Base-by-base conservation (phyloP, 1,140 invertebrate species). In the Drosophila kikkawai region DNA sequence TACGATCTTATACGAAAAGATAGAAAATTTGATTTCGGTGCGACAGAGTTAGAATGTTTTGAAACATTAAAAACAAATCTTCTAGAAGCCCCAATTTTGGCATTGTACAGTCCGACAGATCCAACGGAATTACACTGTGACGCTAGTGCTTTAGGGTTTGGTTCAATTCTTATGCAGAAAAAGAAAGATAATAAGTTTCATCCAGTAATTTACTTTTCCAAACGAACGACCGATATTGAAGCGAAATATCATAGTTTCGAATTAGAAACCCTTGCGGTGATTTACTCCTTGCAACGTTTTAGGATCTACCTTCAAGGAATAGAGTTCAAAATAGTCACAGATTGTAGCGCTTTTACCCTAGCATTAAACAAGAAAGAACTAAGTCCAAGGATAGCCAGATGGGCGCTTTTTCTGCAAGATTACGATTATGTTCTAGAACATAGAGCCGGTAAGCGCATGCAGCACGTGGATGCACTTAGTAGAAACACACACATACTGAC, bases 111-210 rank as follows among this genome's bases (percentile, higher is more conserved):
- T n/a, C 32, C 42, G 1, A 60, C 29, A 41, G 34, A 36, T 15
- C 29, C n/a, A 17, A 59, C 57, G n/a, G 19, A 63, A 9, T 5
- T 32, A 17, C 19, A 63, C 6, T 63, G 47, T 22, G 59, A 51
- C 7, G 22, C 45, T 8, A 47, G 22, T 11, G 19, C 36, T 5
- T n/a, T 56, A 39, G 13, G 53, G 3, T 22, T 56, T 7, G 34
- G 53, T 22, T 56, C 13, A 26, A 26, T 39, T 39, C 36, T 39
- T 9, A 56, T 37, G 34, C 53, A 22, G 19, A 39, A 39, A 39
- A 56, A 39, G 17, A 56, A 56, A 56, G 36, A 39, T 13, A 42
- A 42, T 17, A 58, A 58, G 19, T 42, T 58, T 58, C 37, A 58
- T 13, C 22, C 22, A 15, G 22, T 42, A 7, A 26, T 56, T 17